Percentiles rank a stretch among this genome's conserved stretches.
Conservation (phyloP, 2,888 invertebrate species). For the Drosophila quasianomalipes region DNA sequence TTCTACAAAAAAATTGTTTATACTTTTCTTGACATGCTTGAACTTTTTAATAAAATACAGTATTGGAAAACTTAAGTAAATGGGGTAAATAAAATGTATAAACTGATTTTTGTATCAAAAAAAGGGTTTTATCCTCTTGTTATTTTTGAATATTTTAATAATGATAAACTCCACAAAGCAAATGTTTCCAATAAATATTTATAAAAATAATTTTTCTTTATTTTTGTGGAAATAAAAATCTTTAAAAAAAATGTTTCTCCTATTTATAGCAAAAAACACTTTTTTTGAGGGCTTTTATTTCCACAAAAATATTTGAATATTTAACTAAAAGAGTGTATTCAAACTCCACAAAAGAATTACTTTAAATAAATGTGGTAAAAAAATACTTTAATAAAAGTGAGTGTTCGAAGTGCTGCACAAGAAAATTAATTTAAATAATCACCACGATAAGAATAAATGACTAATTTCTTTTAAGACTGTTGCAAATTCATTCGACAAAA, state of each 20-base stretch:
- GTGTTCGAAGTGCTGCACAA: not conserved
- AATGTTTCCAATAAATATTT: not conserved
- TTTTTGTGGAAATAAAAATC: too few species aligned
- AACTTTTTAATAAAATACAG: not conserved
- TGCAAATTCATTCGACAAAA: not conserved
- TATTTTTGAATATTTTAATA: not conserved
- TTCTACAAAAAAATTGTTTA: not conserved
- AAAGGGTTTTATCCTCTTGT: not conserved
- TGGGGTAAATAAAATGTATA: not conserved
- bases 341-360: not conserved
- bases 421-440: not conserved
- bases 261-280: too few species aligned
- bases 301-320: too few species aligned
- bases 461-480: not conserved
- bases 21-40: not conserved
- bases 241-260: too few species aligned
- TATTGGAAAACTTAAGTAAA: not conserved
- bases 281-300: too few species aligned
- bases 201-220: too few species aligned
- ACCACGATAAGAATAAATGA: not conserved
- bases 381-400: too few species aligned
- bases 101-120: not conserved
- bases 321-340: not conserved
- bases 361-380: not conserved
- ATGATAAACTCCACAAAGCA: not conserved